Evolutionary conservation across 2,797 vertebrate genomes (phyloP), one percentile per base, ranked within the genome.

Genomic region (Gymnothorax javanicus): DNA sequence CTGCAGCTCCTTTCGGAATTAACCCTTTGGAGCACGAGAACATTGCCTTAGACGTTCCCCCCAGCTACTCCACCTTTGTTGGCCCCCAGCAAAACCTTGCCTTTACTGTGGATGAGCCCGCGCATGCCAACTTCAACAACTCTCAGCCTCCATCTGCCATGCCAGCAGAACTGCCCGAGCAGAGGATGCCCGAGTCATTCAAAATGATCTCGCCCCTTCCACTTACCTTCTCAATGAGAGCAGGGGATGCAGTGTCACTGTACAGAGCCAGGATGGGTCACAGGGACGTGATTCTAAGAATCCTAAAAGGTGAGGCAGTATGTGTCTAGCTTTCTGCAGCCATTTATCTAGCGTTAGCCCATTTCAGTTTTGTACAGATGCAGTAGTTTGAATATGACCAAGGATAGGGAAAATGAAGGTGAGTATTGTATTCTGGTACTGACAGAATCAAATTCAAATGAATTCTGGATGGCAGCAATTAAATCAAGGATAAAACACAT

Each of bases 261-360:
- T 96, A 94, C 89, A 92, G 95, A 84, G 96, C 96, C 0, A 93
- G 94, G 0, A 97, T 96, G 96, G 95, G 96, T 0, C 94, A 95
- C 93, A 94, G 95, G 89, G 96, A 96, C 13, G 96, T 96, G 86
- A 93, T 96, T 3, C 93, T 97, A 43, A 92, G 95, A 13, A 95
- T 96, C 43, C 92, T 97, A 33, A 96, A 95, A 0, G 96, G 96
- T 97, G 62, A 89, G 91, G 17, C 4, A 43, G 50, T 52, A 2
- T 54, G 2, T 43, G 12, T 15, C 58, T 1, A 20, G 13, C 2
- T 64, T 43, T 56, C 20, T 33, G 2, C 81, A 13, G 23, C n/a
- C 50, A 25, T 81, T 12, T 52, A 20, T 1, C 50, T 11, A 77
- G 33, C 43, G 52, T 17, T 27, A 13, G 13, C 13, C 13, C 13